Evolutionary conservation across 2,888 invertebrate species (phyloP), one percentile per base, ranked within the genome.

Genomic region (Caenorhabditis virilis): DNA sequence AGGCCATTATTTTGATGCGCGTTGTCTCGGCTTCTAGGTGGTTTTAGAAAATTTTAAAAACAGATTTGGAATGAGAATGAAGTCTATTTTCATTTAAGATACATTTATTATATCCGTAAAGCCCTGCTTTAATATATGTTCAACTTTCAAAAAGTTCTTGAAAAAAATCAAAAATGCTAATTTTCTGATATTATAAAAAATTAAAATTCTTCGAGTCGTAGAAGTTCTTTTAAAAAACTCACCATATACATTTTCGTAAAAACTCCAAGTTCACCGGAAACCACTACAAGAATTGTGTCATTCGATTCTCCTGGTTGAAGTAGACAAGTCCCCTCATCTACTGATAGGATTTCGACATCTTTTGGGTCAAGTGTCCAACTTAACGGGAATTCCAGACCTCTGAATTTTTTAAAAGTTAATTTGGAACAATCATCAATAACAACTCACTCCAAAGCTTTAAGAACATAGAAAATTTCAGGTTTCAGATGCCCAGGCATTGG

Each of bases 381-480:
- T 2, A 30, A 15, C 0, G 66, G 66, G 2, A 67, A 25, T 48
- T 67, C 66, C 0, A 67, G 48, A 11, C 54, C 59, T 49, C 51
- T 51, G 26, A n/a, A 27, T 15, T 16, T 23, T 22, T 33, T 22
- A 16, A 9, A 7, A 23, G 2, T 39, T 20, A 15, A 13, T 18
- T 38, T 13, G 15, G 20, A 9, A 49, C 11, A 22, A 13, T 16
- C 5, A 36, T 20, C 11, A 18, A 20, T 11, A 20, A 1, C 7
- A 27, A 47, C 38, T 22, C 16, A 43, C 43, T 61, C 59, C 9
- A 66, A 18, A 7, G 59, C 52, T 56, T 66, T 60, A 38, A 66
- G 25, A 18, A 66, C 66, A 25, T 48, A 61, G 41, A 66, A 61
- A 9, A 66, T 57, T 39, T 66, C 66, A 3, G 60, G 60, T 33